phyloP scores from a whole-genome alignment of 2,113 vertebrate genomes.

The Amphilophus citrinellus region DNA sequence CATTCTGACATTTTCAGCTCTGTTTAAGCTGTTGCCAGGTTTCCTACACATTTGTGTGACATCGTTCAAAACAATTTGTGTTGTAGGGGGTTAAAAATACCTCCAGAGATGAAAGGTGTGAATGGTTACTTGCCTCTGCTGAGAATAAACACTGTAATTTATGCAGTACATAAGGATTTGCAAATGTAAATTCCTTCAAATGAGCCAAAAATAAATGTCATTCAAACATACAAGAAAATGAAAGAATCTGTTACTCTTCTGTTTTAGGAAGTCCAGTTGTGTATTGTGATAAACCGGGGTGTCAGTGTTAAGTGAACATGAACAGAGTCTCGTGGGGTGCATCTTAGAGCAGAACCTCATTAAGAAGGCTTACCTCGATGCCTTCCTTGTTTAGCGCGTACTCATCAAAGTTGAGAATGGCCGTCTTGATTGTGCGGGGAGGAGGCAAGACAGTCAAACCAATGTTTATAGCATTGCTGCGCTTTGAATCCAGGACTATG shows the following conservation, averaged over 20 bases:
- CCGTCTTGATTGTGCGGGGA: constrained; percentile 97
- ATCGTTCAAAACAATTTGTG: constrained; percentile 47
- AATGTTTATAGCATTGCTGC: constrained; percentile 98
- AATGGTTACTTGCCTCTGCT: constrained; percentile 21
- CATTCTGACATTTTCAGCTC: constrained; percentile 33
- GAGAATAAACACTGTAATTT: constrained; percentile 46
- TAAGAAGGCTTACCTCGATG: constrained; percentile 89
- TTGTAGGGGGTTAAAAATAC: constrained; percentile 36
- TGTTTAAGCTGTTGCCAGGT: constrained; percentile 44
- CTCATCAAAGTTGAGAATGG: constrained; percentile 98
- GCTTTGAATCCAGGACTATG: constrained; percentile 95
- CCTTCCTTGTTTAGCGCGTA: constrained; percentile 99
- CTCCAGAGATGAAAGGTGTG: constrained; percentile 27
- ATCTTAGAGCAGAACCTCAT: background rate
- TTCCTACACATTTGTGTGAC: constrained; percentile 42
- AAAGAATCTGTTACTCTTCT: constrained; percentile 17
- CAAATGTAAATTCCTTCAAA: constrained; percentile 49
- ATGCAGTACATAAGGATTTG: constrained; percentile 53
- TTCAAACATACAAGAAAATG: constrained; percentile 52
- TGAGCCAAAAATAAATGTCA: constrained; percentile 53
- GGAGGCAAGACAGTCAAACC: constrained; percentile 96
- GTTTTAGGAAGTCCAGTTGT: constrained; percentile 20
- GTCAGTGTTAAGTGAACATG: background rate
- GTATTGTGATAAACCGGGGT: constrained; percentile 50
- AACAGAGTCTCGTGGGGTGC: background rate